phyloP scores from a whole-genome alignment of 2,888 invertebrate genomes.

The Biston betularia region DNA sequence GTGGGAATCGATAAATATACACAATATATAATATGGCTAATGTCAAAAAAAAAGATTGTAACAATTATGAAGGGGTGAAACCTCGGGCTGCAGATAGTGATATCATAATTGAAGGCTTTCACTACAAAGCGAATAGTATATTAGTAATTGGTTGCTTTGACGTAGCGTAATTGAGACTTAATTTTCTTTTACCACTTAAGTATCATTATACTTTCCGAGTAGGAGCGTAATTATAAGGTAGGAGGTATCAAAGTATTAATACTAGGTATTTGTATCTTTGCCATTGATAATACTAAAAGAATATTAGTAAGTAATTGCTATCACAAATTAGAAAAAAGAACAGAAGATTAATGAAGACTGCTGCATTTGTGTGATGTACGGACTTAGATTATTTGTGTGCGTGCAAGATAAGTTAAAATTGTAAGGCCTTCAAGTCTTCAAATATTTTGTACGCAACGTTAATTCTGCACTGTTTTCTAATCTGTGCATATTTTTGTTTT shows the following conservation, averaged over 20 bases:
- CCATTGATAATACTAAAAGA: background rate
- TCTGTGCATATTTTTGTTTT: too few relatives aligned
- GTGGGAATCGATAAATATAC: too few relatives aligned
- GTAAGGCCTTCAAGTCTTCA: too few relatives aligned
- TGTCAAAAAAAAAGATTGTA: background rate
- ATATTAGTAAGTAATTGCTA: background rate
- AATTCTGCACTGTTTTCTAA: too few relatives aligned
- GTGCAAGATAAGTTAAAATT: too few relatives aligned
- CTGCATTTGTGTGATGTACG: too few relatives aligned
- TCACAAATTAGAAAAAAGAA: too few relatives aligned
- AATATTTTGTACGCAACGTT: too few relatives aligned
- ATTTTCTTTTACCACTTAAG: slow-evolving; percentile 12
- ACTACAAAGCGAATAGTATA: slow-evolving; percentile 35
- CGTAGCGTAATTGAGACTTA: slow-evolving; percentile 20
- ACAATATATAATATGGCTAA: too few relatives aligned
- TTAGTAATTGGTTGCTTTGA: slow-evolving; percentile 28
- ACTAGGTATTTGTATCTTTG: slow-evolving; percentile 2
- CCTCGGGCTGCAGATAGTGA: background rate
- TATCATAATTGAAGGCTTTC: slow-evolving; percentile 48
- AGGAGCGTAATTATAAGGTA: slow-evolving; percentile 10
- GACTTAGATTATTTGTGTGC: too few relatives aligned
- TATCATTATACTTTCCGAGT: slow-evolving; percentile 5
- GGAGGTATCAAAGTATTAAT: slow-evolving; percentile 5
- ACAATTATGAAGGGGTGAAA: background rate
- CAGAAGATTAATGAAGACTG: too few relatives aligned